Evolutionary conservation across 2,113 vertebrate species (phyloP).

Genomic region (Amphiprion ocellaris): DNA sequence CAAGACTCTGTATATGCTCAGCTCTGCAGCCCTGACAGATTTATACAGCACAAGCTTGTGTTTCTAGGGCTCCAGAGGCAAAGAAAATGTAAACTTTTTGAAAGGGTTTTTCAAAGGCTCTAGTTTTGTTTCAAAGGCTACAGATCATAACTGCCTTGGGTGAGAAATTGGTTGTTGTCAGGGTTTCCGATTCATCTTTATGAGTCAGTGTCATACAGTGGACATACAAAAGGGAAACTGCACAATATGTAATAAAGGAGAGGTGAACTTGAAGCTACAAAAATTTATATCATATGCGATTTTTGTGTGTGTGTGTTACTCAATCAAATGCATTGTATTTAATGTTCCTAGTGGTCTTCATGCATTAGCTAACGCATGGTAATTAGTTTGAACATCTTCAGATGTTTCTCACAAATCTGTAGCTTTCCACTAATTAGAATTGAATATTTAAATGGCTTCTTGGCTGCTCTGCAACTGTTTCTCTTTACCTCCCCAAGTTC

Average conservation of each 20-base stretch:
- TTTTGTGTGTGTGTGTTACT: neutral
- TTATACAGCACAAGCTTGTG: constrained; percentile 80
- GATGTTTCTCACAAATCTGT: neutral
- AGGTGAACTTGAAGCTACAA: constrained; percentile 10
- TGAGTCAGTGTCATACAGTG: neutral
- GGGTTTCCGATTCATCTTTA: constrained; percentile 44
- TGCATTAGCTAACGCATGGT: no score
- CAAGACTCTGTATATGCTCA: constrained; percentile 82
- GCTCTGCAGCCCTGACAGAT: constrained; percentile 81
- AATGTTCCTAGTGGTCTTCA: neutral
- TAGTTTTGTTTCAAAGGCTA: constrained; percentile 62
- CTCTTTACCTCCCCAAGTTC: constrained; percentile 52
- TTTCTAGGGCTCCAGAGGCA: constrained; percentile 78
- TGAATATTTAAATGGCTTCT: constrained; percentile 16
- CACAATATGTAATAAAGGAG: neutral
- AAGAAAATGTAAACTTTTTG: constrained; percentile 82
- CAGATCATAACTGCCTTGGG: constrained; percentile 51
- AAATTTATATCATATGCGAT: neutral
- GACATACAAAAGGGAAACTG: constrained; percentile 8
- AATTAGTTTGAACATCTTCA: no score
- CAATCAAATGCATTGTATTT: neutral
- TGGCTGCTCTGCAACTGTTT: constrained; percentile 39
- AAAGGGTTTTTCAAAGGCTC: constrained; percentile 76
- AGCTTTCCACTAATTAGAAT: neutral
- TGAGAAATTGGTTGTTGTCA: constrained; percentile 69